Evolutionary conservation across 2,113 vertebrate genomes (phyloP).

Genomic region (Pitta sordida): DNA sequence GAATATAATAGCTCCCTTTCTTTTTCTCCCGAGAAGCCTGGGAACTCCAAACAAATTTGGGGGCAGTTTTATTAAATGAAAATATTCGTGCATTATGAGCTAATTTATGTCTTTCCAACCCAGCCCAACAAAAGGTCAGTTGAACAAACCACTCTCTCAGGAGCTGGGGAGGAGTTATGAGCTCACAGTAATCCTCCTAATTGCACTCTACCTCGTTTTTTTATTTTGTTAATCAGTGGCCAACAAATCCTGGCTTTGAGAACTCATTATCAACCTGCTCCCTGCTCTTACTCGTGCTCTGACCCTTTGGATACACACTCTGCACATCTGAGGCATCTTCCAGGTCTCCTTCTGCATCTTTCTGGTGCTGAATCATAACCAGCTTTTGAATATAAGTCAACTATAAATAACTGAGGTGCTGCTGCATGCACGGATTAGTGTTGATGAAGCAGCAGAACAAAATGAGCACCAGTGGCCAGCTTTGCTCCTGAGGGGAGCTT

Average conservation of each 20-base stretch:
- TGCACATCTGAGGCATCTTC: neutral
- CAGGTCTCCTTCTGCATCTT: neutral
- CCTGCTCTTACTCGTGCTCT: neutral
- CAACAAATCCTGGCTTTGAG: constrained; percentile 10
- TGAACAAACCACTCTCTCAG: constrained; percentile 14
- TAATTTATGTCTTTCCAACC: constrained; percentile 12
- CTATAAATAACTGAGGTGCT: constrained; percentile 15
- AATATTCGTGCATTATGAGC: constrained; percentile 8
- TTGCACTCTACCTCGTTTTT: neutral
- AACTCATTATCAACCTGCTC: constrained; percentile 2
- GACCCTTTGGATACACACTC: neutral
- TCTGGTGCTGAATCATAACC: neutral
- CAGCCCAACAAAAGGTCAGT: neutral
- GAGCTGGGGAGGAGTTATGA: neutral
- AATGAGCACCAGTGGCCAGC: neutral
- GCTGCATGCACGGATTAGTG: neutral
- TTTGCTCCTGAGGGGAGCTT: constrained; percentile 18
- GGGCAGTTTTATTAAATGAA: constrained; percentile 48
- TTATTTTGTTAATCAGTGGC: neutral
- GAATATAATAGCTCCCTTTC: constrained; percentile 26
- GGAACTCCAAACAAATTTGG: constrained; percentile 31
- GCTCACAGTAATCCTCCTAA: constrained; percentile 28
- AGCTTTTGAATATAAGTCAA: neutral
- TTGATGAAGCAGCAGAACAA: constrained; percentile 22
- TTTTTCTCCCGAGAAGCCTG: constrained; percentile 19